Evolutionary conservation across 2,888 invertebrate species (phyloP).

Genomic region (Diachrysia chrysitis): DNA sequence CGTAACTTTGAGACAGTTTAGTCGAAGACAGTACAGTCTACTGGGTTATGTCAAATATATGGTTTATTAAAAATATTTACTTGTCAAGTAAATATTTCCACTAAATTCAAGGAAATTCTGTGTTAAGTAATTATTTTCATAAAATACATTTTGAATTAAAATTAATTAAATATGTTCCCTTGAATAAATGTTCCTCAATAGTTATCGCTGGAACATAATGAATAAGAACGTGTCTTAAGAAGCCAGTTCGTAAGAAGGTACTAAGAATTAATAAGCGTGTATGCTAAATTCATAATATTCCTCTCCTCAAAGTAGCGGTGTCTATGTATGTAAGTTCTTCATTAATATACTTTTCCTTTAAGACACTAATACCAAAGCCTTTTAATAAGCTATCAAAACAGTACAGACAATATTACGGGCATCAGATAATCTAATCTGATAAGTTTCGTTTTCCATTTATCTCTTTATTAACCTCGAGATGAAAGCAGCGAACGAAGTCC

Average conservation of each 20-base stretch:
- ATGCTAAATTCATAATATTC: background rate
- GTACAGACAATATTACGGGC: slow-evolving; percentile 33
- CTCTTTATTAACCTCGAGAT: slow-evolving; percentile 56
- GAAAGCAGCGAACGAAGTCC: slow-evolving; percentile 49
- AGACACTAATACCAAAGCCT: slow-evolving; percentile 3
- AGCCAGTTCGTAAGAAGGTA: background rate
- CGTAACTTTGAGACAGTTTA: slow-evolving; percentile 58
- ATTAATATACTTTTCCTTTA: background rate
- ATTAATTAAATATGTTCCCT: background rate
- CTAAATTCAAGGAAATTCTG: background rate
- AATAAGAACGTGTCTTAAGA: background rate
- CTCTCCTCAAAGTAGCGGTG: background rate
- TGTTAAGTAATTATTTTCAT: background rate
- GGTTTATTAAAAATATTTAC: slow-evolving; percentile 29
- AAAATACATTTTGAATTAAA: too few species aligned
- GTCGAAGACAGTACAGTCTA: slow-evolving; percentile 45
- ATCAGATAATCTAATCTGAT: slow-evolving; percentile 46
- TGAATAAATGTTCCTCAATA: background rate
- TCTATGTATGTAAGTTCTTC: background rate
- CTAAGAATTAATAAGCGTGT: background rate
- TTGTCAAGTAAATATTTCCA: background rate
- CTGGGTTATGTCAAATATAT: slow-evolving; percentile 39
- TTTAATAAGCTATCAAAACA: slow-evolving; percentile 19
- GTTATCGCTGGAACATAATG: background rate
- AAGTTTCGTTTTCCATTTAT: slow-evolving; percentile 55